A percentile compares a stretch with the other conserved stretches of the same genome.
These are phyloP conservation scores for Limosa lapponica DNA, from an alignment of 2,797 vertebrate species.

Conservation along the genomic window DNA sequence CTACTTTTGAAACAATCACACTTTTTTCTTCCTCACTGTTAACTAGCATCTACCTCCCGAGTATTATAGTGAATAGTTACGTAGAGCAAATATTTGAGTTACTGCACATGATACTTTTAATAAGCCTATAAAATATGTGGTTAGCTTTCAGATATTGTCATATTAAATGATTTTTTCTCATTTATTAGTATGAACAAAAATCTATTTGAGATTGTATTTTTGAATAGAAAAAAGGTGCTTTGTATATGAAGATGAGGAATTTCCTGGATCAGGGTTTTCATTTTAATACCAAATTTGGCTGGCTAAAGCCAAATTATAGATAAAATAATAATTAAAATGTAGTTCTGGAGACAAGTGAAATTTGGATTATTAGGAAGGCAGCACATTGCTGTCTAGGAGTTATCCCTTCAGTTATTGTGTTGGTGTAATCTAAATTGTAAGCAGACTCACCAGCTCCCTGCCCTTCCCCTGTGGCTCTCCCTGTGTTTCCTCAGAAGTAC, in stretches of 20 bases:
- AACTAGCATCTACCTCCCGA: neutral
- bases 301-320: neutral
- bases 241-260: neutral
- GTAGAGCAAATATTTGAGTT: neutral
- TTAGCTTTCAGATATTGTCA: neutral
- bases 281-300: neutral
- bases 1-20: neutral
- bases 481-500: neutral
- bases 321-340: neutral
- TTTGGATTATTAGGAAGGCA: neutral
- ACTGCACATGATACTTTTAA: neutral
- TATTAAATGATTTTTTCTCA: neutral
- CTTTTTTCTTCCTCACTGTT: neutral
- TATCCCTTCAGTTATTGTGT: neutral
- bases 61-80: neutral
- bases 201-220: neutral
- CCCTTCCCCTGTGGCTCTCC: neutral
- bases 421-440: neutral
- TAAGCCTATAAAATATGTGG: neutral
- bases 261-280: neutral
- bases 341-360: neutral
- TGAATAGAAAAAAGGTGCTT: neutral
- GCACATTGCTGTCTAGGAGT: neutral
- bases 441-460: neutral
- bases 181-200: neutral